phyloP scores from a whole-genome alignment of 2,797 vertebrate genomes.

The Xiphorhynchus erythropygius region DNA sequence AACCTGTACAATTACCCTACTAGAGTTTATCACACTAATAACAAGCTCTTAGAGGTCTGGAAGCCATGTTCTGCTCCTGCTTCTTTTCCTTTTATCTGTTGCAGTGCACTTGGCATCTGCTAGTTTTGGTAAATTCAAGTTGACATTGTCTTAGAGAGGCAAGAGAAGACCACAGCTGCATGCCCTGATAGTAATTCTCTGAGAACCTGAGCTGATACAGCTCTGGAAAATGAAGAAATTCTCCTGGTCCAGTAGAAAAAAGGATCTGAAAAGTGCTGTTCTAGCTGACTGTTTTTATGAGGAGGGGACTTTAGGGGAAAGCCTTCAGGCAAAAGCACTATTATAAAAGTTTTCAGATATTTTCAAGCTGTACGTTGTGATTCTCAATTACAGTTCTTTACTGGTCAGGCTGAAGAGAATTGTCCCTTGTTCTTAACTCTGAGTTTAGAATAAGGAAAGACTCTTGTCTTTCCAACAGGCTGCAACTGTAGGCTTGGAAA shows the following conservation, averaged over 20 bases:
- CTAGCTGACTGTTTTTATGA: not conserved
- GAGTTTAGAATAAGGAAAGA: not conserved
- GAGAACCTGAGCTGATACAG: not conserved
- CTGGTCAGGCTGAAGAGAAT: not conserved
- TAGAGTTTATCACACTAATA: not conserved
- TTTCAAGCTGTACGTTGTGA: not conserved
- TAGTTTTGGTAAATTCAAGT: not conserved
- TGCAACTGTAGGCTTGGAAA: not conserved
- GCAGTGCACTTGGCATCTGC: not conserved
- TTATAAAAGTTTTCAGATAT: not conserved
- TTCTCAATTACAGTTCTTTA: not conserved
- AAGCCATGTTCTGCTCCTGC: not conserved
- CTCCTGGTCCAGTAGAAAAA: not conserved
- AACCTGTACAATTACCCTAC: not conserved
- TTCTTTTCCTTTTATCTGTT: not conserved
- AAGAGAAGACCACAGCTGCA: not conserved
- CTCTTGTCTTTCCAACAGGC: not conserved
- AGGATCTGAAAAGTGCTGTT: not conserved
- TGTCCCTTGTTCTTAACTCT: not conserved
- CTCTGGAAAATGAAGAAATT: not conserved
- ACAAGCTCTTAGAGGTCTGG: not conserved
- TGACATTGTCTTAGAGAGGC: not conserved
- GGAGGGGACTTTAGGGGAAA: not conserved
- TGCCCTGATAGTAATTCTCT: not conserved
- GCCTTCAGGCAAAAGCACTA: not conserved